A percentile compares a stretch with the other conserved stretches of the same genome.
Evolutionary conservation across 2,888 invertebrate species (phyloP).

Genomic region (Carterocephalus palaemon): DNA sequence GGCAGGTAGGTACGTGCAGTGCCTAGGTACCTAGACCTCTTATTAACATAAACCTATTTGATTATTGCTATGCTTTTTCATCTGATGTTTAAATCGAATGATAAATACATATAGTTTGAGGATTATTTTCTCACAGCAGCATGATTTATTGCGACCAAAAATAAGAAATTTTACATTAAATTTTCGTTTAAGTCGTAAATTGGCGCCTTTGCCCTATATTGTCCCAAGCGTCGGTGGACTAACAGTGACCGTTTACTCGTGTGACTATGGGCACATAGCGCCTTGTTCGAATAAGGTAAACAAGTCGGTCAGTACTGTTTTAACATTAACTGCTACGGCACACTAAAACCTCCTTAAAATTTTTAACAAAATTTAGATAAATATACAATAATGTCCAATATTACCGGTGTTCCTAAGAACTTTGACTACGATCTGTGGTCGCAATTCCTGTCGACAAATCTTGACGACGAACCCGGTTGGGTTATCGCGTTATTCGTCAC

Average conservation of each 20-base stretch:
- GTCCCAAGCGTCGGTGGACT: slow-evolving; percentile 10
- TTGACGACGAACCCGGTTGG: slow-evolving; percentile 37
- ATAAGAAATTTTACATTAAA: no score
- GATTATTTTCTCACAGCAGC: no score
- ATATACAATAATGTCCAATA: slow-evolving; percentile 28
- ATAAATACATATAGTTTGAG: no score
- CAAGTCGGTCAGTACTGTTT: slow-evolving; percentile 6
- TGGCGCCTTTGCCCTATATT: slow-evolving; percentile 4
- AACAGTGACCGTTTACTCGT: slow-evolving; percentile 1
- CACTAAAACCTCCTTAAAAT: no score
- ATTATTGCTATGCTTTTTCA: no score
- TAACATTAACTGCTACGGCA: not conserved
- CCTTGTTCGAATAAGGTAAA: slow-evolving; percentile 3
- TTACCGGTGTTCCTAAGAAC: slow-evolving; percentile 59
- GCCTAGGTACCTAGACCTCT: no score
- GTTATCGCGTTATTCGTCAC: slow-evolving; percentile 32
- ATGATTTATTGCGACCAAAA: no score
- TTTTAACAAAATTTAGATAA: not conserved
- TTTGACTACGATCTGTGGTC: slow-evolving; percentile 61
- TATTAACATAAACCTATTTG: no score
- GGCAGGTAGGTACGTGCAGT: no score
- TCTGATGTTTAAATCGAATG: no score
- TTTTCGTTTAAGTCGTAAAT: no score
- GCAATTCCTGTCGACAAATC: slow-evolving; percentile 36
- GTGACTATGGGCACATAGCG: slow-evolving; percentile 3